Base-by-base conservation (phyloP, 35 echinoderm and acorn worm species). In the Amphiura filiformis region DNA sequence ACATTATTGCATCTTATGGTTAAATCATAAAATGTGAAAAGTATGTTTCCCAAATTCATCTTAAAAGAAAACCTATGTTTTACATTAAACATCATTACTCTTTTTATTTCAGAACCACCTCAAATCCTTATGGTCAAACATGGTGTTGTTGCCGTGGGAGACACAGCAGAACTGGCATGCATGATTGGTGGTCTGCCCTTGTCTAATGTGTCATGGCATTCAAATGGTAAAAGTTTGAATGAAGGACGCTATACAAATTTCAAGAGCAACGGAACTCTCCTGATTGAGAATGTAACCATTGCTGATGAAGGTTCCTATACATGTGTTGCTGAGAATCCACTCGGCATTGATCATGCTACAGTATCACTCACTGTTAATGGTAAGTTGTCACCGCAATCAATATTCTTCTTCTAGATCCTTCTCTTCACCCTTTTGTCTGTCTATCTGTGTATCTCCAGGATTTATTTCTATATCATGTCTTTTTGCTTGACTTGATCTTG, bases 71-170 rank as follows among this genome's bases (percentile, higher is more conserved):
- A n/a, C n/a, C n/a, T n/a, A n/a, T n/a, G n/a, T n/a, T n/a, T n/a
- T n/a, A n/a, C n/a, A n/a, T n/a, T n/a, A n/a, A n/a, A n/a, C n/a
- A n/a, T n/a, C n/a, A n/a, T n/a, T n/a, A n/a, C n/a, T n/a, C n/a
- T 57, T 92, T 65, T 30, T 30, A 20, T 37, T 37, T n/a, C 82
- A 97, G 95, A 97, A 80, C 49, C 75, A 81, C 95, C 95, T 30
- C 81, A 91, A 30, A 87, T 97, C 0, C 65, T 91, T 31, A 65
- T 38, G 0, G 57, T 86, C 0, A 61, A 44, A 22, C 81, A 76
- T 56, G 86, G 15, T 0, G 36, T 70, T 28, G 81, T 82, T 31
- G 52, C 82, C n/a, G 26, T 97, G 0, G 77, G 86, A 17, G 84
- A 86, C 22, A 80, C 32, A 39, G 95, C 85, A 12, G 39, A 49